Evolutionary conservation across 2,797 vertebrate species (phyloP), one percentile per base, ranked within the genome.

Genomic region (Peromyscus eremicus): DNA sequence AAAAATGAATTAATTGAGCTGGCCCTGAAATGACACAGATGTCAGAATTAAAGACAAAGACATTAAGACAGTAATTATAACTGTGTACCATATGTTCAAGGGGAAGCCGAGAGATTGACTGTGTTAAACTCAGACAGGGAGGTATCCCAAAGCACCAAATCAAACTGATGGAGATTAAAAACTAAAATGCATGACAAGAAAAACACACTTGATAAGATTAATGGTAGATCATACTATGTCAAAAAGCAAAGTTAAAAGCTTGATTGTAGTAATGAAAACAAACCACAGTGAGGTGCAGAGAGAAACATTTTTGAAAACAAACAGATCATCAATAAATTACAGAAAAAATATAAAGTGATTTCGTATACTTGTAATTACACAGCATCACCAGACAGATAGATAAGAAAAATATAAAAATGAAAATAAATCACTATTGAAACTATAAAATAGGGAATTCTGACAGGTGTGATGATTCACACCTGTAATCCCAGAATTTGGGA

Each of bases 41-140:
- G 40, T 29, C 40, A 96, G 92, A 93, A 96, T 92, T 94, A 73
- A 95, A 95, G 46, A 81, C 62, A 91, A 91, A 81, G 77, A 81
- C 64, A 70, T 91, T 43, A 43, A 91, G 77, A 40, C 4, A 23
- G 52, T 85, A 73, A n/a, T 94, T 84, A 57, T 64, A 83, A 76
- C 4, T 73, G 11, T 52, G 52, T 29, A 19, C 52, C 52, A 81
- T 93, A 96, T 82, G 73, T 70, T 93, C 66, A 77, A 82, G 34
- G 80, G 7, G 77, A 62, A 79, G 27, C 92, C 12, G 60, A 57
- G 75, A 88, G 19, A 89, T 37, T 68, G 14, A 88, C 49, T 32
- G 40, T 23, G 29, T 46, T 90, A 96, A 90, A 34, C 29, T 85
- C 10, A 92, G 43, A 66, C 10, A 84, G 6, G 57, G n/a, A 82